Percentiles rank a stretch among this genome's conserved stretches.
Conservation (phyloP, 2,888 invertebrate species). For the Drosophila infuscata region DNA sequence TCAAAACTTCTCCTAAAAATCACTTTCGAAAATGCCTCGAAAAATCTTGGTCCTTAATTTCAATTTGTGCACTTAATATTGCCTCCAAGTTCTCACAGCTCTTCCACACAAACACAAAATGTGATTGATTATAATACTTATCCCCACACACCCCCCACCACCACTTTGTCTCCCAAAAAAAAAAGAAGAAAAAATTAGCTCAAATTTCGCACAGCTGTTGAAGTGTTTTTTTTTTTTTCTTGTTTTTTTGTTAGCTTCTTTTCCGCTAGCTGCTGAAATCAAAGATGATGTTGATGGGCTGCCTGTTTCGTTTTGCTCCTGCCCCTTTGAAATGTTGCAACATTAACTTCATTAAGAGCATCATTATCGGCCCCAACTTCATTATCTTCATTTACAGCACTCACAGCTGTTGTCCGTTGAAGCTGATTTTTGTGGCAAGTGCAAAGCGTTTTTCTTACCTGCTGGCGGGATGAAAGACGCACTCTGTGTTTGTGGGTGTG, state of each 20-base stretch:
- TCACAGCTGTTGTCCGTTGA: slow-evolving; percentile 70
- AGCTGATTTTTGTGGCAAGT: slow-evolving; percentile 9
- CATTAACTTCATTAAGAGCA: slow-evolving; percentile 13
- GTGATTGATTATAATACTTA: slow-evolving; percentile 50
- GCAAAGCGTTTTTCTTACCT: slow-evolving; percentile 53
- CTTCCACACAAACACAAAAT: background rate
- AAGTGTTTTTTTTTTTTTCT: slow-evolving; percentile 1
- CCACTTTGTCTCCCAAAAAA: background rate
- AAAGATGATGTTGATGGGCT: slow-evolving; percentile 19
- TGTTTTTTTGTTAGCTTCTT: background rate
- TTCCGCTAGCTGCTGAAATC: slow-evolving; percentile 19
- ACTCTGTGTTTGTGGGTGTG: slow-evolving; percentile 5
- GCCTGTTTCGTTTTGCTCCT: background rate
- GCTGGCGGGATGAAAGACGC: slow-evolving; percentile 45
- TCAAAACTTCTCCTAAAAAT: background rate
- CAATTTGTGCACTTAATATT: background rate
- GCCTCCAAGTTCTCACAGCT: background rate
- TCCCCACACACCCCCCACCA: background rate
- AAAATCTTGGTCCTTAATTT: background rate
- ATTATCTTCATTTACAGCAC: slow-evolving; percentile 51
- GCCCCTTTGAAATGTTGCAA: slow-evolving; percentile 1
- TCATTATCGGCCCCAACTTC: slow-evolving; percentile 12
- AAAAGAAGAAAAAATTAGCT: slow-evolving; percentile 44
- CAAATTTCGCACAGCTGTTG: slow-evolving; percentile 57
- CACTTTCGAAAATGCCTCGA: background rate